phyloP scores from a whole-genome alignment of 1,140 invertebrate species.

The Drosophila teissieri region DNA sequence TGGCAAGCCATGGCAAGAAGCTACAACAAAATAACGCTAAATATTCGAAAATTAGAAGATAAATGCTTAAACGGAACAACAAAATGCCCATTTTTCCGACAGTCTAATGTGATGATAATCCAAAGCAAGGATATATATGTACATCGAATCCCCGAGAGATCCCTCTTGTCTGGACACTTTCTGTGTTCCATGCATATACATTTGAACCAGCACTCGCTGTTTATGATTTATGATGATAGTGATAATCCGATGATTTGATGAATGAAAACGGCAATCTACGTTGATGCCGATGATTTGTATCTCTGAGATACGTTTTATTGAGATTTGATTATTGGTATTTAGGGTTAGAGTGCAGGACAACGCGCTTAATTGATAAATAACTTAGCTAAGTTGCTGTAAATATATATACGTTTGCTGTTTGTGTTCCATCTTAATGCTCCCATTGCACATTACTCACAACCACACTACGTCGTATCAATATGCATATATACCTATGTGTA shows the following conservation, averaged over 20 bases:
- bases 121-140: slow-evolving; percentile 36
- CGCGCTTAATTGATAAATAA: slow-evolving; percentile 19
- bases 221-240: neutral
- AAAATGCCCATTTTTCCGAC: slow-evolving; percentile 26
- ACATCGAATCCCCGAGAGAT: slow-evolving; percentile 13
- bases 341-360: slow-evolving; percentile 9
- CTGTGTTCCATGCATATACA: neutral
- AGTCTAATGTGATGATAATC: slow-evolving; percentile 40
- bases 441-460: slow-evolving; percentile 63
- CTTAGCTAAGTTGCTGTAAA: slow-evolving; percentile 20
- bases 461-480: slow-evolving; percentile 60
- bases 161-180: slow-evolving; percentile 22
- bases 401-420: slow-evolving; percentile 37
- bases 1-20: slow-evolving; percentile 28
- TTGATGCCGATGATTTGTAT: neutral
- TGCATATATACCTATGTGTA: slow-evolving; percentile 39
- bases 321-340: slow-evolving; percentile 14
- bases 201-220: neutral
- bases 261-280: neutral
- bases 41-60: slow-evolving; percentile 42
- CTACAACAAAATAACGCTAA: slow-evolving; percentile 44
- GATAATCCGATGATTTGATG: neutral
- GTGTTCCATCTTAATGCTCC: slow-evolving; percentile 32
- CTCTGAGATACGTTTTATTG: neutral
- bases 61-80: slow-evolving; percentile 14